Percentiles rank a stretch among this genome's conserved stretches.
These are phyloP conservation scores for Mormyrus iriodes DNA, from an alignment of 2,113 vertebrate species.

Conservation along the genomic window DNA sequence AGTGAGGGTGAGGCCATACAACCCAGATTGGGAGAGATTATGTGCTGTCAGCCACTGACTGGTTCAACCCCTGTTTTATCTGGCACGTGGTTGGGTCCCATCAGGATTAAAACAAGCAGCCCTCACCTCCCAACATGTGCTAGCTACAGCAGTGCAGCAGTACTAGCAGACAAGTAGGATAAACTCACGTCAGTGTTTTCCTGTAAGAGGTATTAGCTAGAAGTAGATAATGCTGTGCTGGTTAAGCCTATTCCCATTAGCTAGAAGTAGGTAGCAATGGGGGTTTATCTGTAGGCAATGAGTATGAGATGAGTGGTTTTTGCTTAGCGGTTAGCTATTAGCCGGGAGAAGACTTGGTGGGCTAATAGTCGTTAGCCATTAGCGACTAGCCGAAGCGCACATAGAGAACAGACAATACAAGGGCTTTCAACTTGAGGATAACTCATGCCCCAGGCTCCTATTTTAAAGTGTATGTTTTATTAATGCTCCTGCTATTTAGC, in stretches of 20 bases:
- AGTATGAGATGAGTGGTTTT: not conserved
- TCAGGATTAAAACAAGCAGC: not conserved
- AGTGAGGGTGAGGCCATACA: not conserved
- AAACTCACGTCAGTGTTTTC: not conserved
- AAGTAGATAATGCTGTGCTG: not conserved
- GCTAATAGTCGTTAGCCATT: not conserved
- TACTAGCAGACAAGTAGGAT: not conserved
- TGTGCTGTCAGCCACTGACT: not conserved
- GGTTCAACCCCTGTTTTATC: not conserved
- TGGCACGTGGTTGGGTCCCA: not conserved
- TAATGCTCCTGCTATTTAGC: slow-evolving; percentile 43
- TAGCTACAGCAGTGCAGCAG: not conserved
- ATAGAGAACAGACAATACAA: not conserved
- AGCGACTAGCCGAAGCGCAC: not conserved
- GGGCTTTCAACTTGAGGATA: not conserved
- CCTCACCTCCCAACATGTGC: not conserved
- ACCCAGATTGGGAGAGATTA: not conserved
- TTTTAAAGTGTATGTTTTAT: slow-evolving; percentile 43
- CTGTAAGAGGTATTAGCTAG: not conserved
- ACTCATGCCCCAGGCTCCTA: slow-evolving; percentile 17
- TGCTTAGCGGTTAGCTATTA: not conserved
- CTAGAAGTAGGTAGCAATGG: not conserved
- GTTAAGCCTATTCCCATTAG: not conserved
- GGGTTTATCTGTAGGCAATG: not conserved
- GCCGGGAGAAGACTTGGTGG: not conserved